A percentile compares a stretch with the other conserved stretches of the same genome.
These are phyloP conservation scores for Naso thynnoides DNA, from an alignment of 2,797 vertebrate species.

Conservation along the genomic window DNA sequence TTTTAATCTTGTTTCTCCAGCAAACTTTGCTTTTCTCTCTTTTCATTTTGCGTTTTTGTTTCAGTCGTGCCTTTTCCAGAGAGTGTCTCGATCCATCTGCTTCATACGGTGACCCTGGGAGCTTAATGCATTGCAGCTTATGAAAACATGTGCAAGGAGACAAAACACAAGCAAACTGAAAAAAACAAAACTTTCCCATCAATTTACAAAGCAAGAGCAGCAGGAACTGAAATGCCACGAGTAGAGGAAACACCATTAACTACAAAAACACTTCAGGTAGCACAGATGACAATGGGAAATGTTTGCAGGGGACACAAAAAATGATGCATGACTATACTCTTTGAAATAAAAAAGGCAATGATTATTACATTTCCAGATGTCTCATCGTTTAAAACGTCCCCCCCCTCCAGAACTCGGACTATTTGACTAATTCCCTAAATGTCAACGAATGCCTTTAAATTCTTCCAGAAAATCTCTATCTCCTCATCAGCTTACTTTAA, in stretches of 20 bases:
- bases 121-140: background rate
- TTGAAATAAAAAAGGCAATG: too few relatives aligned
- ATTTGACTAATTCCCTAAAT: background rate
- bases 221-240: background rate
- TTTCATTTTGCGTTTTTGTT: background rate
- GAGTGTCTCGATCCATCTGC: background rate
- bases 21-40: constrained; percentile 16
- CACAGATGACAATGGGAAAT: too few relatives aligned
- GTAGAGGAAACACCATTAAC: background rate
- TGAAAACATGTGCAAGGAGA: background rate
- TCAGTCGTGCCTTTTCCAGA: background rate
- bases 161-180: background rate
- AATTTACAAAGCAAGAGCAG: background rate
- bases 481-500: background rate
- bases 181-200: background rate
- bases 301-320: background rate
- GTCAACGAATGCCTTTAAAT: background rate
- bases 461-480: background rate
- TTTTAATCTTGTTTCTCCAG: constrained; percentile 13
- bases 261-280: background rate
- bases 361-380: too few relatives aligned
- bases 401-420: background rate
- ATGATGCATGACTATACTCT: too few relatives aligned
- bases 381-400: background rate
- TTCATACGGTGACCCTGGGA: background rate